Conservation (phyloP, 35 echinoderm and acorn worm species). For the Ophioderma brevispina region DNA sequence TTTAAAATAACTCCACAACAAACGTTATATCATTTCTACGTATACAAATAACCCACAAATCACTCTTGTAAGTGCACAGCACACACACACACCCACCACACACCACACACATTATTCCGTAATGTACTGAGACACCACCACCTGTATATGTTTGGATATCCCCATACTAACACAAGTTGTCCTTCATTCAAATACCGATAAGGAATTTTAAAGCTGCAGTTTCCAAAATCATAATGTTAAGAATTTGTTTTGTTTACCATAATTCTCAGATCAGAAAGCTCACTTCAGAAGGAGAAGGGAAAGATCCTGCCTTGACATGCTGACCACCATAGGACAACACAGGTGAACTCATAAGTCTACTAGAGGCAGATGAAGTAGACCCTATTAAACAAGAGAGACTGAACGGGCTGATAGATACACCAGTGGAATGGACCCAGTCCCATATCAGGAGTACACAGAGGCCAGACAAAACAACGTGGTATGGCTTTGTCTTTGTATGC, state of each 20-base stretch:
- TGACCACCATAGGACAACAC: constrained; percentile 91
- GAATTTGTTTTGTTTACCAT: background rate
- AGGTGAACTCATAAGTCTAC: constrained; percentile 71
- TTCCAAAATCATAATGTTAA: background rate
- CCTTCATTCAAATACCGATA: too few species aligned
- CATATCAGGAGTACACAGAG: constrained; percentile 94
- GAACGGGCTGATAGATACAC: constrained; percentile 80
- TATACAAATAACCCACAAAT: too few species aligned
- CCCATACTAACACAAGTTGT: too few species aligned
- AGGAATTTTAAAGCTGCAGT: too few species aligned
- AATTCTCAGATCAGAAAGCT: constrained; percentile 21
- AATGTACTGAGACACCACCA: too few species aligned
- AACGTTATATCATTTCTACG: too few species aligned
- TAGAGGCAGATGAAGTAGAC: constrained; percentile 78
- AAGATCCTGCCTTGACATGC: constrained; percentile 78
- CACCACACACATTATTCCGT: too few species aligned
- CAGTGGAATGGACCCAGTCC: constrained; percentile 72
- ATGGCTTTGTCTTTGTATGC: too few species aligned
- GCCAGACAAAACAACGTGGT: constrained; percentile 82
- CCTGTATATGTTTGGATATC: too few species aligned
- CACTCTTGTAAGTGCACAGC: too few species aligned
- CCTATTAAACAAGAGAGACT: constrained; percentile 70
- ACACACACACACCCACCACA: too few species aligned
- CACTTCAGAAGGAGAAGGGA: constrained; percentile 43
- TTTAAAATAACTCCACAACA: too few species aligned